Percentiles rank a stretch among this genome's conserved stretches.
phyloP scores from a whole-genome alignment of 2,113 vertebrate species.

The Tragelaphus imberbis region DNA sequence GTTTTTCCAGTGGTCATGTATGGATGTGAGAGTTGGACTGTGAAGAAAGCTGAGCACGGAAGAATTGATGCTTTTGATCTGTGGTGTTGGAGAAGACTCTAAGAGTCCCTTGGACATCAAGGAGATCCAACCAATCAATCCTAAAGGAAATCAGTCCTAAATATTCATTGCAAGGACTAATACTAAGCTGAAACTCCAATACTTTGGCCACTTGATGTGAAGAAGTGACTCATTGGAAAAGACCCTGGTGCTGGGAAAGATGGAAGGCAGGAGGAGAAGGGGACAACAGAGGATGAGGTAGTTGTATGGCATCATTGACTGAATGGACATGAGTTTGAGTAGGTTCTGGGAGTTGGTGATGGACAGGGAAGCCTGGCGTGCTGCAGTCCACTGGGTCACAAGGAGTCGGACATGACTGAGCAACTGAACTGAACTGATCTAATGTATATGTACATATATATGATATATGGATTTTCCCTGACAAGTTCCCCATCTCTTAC shows the following conservation, averaged over 20 bases:
- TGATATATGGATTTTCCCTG: not conserved
- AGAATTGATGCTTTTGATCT: not conserved
- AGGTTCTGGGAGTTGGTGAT: not conserved
- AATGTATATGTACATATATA: not conserved
- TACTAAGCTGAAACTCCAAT: not conserved
- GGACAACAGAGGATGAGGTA: not conserved
- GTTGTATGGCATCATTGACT: not conserved
- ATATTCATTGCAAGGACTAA: not conserved
- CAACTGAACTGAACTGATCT: not conserved
- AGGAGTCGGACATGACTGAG: not conserved
- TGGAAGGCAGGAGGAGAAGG: not conserved
- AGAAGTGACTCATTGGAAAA: not conserved
- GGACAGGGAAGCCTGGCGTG: not conserved
- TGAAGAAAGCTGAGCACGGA: not conserved
- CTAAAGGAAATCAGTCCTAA: not conserved
- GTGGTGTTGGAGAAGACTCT: not conserved
- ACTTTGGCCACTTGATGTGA: not conserved
- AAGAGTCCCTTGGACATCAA: not conserved
- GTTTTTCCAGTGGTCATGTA: not conserved
- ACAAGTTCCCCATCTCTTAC: not conserved
- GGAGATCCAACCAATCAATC: not conserved
- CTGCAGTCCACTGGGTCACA: not conserved
- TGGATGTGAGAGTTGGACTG: not conserved
- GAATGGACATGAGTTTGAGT: not conserved
- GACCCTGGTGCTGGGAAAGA: not conserved